These are phyloP conservation scores for Lacanobia wlatinum DNA, from an alignment of 2,888 invertebrate genomes.

Conservation along the genomic window DNA sequence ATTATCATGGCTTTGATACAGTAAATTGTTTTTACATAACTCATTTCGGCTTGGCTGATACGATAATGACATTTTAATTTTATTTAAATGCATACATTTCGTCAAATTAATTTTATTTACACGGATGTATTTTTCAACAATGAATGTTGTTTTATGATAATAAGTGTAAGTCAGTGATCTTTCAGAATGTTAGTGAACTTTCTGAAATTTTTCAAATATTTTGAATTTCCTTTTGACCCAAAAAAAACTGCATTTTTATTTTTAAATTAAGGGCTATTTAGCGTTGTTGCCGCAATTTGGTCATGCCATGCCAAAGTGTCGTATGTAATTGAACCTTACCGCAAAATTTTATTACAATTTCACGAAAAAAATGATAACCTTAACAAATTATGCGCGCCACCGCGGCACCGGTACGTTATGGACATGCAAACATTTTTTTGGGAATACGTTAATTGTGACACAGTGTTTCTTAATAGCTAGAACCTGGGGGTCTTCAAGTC, in stretches of 20 bases:
- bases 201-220: neutral
- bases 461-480: too few relatives aligned
- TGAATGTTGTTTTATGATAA: neutral
- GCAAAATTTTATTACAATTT: slow-evolving; percentile 6
- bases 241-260: too few relatives aligned
- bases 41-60: neutral
- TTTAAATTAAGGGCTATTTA: neutral
- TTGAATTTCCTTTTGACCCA: neutral
- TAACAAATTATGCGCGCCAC: too few relatives aligned
- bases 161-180: neutral
- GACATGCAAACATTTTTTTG: too few relatives aligned
- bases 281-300: neutral
- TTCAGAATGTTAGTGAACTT: neutral
- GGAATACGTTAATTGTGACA: too few relatives aligned
- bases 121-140: neutral
- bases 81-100: neutral
- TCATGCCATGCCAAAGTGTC: neutral
- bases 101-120: neutral
- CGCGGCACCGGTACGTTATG: too few relatives aligned
- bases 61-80: neutral
- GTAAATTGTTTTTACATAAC: too few relatives aligned
- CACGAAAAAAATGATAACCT: neutral
- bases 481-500: too few relatives aligned
- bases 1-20: too few relatives aligned
- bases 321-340: neutral